Conservation (phyloP, 2,888 invertebrate genomes). For the Cylindroiulus punctatus region DNA sequence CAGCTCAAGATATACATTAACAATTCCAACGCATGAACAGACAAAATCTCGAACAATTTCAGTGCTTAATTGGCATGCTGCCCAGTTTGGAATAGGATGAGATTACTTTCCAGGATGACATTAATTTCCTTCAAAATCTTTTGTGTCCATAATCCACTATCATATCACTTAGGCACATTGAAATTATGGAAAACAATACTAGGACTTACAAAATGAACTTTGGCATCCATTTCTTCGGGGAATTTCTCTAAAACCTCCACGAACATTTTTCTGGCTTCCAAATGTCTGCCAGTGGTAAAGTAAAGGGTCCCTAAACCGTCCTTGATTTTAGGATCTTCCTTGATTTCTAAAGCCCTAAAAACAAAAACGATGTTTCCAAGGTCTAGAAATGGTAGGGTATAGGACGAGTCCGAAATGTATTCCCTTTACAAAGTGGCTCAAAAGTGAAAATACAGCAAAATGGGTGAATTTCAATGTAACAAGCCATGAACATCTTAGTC, state of each 20-base stretch:
- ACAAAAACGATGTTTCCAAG: background rate
- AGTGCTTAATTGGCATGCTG: background rate
- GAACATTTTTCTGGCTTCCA: conserved; percentile 57
- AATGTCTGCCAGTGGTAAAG: conserved; percentile 56
- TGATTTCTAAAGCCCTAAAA: conserved; percentile 56
- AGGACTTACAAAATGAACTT: conserved; percentile 58
- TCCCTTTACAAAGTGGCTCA: too few species aligned
- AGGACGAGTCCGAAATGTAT: background rate
- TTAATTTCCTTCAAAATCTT: background rate
- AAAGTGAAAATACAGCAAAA: too few species aligned
- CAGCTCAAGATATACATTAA: background rate
- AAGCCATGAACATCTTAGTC: too few species aligned
- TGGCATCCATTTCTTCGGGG: conserved; percentile 58
- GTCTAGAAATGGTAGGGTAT: background rate
- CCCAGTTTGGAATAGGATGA: background rate
- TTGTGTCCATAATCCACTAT: background rate
- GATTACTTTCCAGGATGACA: too few species aligned
- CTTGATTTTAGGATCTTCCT: conserved; percentile 58
- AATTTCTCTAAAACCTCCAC: conserved; percentile 53
- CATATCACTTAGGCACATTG: background rate
- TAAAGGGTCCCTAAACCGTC: conserved; percentile 58
- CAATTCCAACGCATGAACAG: background rate
- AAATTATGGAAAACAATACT: background rate
- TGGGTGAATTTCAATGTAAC: too few species aligned
- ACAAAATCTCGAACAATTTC: background rate